Base-by-base conservation (phyloP, 2,113 vertebrate genomes). In the Axis porcinus region DNA sequence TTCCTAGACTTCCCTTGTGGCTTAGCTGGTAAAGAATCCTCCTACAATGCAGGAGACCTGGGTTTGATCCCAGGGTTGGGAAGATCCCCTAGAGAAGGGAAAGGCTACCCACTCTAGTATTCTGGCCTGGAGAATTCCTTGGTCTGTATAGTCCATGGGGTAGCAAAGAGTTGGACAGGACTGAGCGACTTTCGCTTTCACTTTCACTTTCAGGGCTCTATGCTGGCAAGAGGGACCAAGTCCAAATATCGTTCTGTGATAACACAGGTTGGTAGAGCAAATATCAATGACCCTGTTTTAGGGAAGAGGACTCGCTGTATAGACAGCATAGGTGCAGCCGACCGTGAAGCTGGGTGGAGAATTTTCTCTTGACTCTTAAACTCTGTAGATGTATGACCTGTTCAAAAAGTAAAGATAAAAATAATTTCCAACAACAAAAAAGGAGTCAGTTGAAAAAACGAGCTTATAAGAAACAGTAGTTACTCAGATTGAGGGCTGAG, bases 341-440 rank as follows among this genome's bases (percentile, higher is more conserved):
- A 19, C 21, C 6, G 10, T 60, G 21, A 43, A 55, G 36, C 70
- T 45, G 40, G 9, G 2, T 16, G 27, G 21, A 85, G 55, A 58
- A 27, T 60, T 82, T 43, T 92, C 70, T 74, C 78, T 58, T 19
- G 40, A 60, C n/a, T 89, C 55, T 67, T 30, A 47, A 79, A 81
- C 28, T 88, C 52, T 67, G 21, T 86, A 82, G 88, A 89, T 13
- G 21, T 15, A 23, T 27, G 78, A 82, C 10, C 43, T 93, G 40
- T 58, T 76, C 33, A 52, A 67, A 94, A 97, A n/a, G 36, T 70
- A 87, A 50, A 87, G 43, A 16, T 43, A 91, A 91, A 55, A 82
- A 58, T 89, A 60, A 79, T 47, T 88, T 92, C 47, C 47, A 93
- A 55, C 11, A 84, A 85, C n/a, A 40, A 43, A 11, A 57, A 88